Base-by-base conservation (phyloP, 2,888 invertebrate genomes). In the Cryptocheilus praepositus region DNA sequence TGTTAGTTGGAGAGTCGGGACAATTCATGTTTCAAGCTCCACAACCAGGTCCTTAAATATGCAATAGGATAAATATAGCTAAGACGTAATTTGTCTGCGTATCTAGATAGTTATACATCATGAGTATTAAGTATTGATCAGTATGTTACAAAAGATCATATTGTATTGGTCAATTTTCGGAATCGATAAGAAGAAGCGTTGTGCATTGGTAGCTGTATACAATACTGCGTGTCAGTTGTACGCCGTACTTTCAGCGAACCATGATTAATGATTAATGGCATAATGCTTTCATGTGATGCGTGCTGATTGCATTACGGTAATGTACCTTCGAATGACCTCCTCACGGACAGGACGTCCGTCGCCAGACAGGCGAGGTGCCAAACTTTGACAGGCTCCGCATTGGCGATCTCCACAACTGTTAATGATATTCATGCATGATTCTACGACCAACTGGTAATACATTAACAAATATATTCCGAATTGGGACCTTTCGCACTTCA, bases 321-420 rank as follows among this genome's bases (percentile, higher is more conserved):
- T 82, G 78, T 86, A 86, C 86, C 86, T 86, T 86, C 86, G 81
- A 73, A 86, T 86, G 82, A 87, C 82, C 74, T 86, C 86, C 80
- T 86, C 85, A 72, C 86, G 86, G 78, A 84, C 74, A 76, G 85
- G 83, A 70, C 83, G 86, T 82, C 86, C 84, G 75, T 86, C 85
- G 84, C 85, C 85, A 83, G 85, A 87, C 80, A 87, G 76, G 82
- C 86, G 86, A 81, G 86, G 83, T 80, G 85, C 86, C 83, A 87
- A 85, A 80, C 84, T 84, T 79, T 86, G 86, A 83, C 86, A 87
- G 83, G 87, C 84, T 81, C 86, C 85, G 76, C 86, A 87, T 70
- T 86, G 86, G 73, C 85, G 86, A 76, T 86, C 87, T 81, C 85
- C 86, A 79, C 86, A 86, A 81, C 87, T 87, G 86, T 86, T 78